phyloP scores from a whole-genome alignment of 2,888 invertebrate species.

The Trachelus stipa region DNA sequence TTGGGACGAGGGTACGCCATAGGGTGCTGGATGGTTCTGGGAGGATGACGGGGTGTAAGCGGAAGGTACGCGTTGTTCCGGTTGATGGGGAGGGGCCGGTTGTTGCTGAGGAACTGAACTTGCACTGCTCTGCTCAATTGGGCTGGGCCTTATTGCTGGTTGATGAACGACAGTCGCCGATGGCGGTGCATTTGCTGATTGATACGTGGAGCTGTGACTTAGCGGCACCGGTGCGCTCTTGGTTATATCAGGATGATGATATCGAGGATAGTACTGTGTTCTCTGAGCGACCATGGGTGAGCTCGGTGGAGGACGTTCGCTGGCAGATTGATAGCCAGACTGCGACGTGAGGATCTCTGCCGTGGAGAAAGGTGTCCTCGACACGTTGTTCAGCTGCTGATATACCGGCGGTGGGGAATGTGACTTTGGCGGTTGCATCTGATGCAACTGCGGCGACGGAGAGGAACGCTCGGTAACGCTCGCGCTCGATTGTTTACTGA shows the following conservation, averaged over 20 bases:
- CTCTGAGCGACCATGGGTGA: constrained; percentile 46
- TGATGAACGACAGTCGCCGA: constrained; percentile 53
- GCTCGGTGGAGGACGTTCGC: constrained; percentile 21
- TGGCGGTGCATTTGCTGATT: constrained; percentile 56
- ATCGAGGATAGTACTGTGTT: constrained; percentile 60
- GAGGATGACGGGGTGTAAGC: constrained; percentile 32
- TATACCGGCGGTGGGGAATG: constrained; percentile 55
- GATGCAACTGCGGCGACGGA: constrained; percentile 45
- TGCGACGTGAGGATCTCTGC: constrained; percentile 36
- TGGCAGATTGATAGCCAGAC: constrained; percentile 16
- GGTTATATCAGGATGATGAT: constrained; percentile 61
- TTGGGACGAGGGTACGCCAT: neutral
- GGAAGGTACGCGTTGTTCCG: constrained; percentile 39
- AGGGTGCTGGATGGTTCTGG: constrained; percentile 4
- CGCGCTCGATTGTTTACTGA: neutral
- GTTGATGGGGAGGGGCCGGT: constrained; percentile 41
- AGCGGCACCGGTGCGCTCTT: constrained; percentile 58
- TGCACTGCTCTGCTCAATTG: constrained; percentile 40
- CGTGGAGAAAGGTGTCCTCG: constrained; percentile 47
- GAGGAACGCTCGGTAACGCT: neutral
- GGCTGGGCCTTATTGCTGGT: constrained; percentile 42
- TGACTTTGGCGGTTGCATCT: constrained; percentile 47
- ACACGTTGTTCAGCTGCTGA: constrained; percentile 54
- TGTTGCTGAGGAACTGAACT: constrained; percentile 23
- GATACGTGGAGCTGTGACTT: constrained; percentile 51